Conservation (phyloP, 2,888 invertebrate species). For the Pyrrhia umbra region DNA sequence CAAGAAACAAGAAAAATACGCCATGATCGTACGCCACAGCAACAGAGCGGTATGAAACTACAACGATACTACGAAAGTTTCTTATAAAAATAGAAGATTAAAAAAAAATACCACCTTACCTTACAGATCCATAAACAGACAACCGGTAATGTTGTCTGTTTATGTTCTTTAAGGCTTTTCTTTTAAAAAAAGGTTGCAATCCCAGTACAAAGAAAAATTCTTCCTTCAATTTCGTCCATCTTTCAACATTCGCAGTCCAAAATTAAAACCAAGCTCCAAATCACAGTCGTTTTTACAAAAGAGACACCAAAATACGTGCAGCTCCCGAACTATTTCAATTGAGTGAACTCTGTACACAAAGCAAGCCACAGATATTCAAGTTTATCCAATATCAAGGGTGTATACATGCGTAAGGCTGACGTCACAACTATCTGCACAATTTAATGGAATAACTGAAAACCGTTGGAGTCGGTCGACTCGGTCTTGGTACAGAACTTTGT, state of each 20-base stretch:
- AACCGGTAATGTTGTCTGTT: too few species aligned
- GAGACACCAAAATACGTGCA: slow-evolving; percentile 8
- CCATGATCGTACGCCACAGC: too few species aligned
- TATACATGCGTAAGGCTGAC: slow-evolving; percentile 37
- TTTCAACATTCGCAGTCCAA: neutral
- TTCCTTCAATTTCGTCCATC: neutral
- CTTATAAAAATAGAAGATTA: too few species aligned
- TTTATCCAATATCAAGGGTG: slow-evolving; percentile 39
- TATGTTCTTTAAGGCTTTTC: too few species aligned
- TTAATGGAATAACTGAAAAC: slow-evolving; percentile 73
- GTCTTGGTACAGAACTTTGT: too few species aligned
- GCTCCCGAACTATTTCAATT: slow-evolving; percentile 59
- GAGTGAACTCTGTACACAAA: slow-evolving; percentile 41
- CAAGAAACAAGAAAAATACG: too few species aligned
- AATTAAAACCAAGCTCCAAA: neutral
- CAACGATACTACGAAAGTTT: too few species aligned
- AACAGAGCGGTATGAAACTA: too few species aligned
- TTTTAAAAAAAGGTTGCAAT: too few species aligned
- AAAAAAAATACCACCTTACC: too few species aligned
- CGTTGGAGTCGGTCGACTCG: slow-evolving; percentile 40
- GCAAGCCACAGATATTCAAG: slow-evolving; percentile 50
- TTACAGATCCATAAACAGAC: too few species aligned
- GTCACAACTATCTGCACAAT: slow-evolving; percentile 66
- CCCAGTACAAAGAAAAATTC: too few species aligned
- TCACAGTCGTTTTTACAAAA: neutral